phyloP scores from a whole-genome alignment of 2,888 invertebrate species.

The Tyria jacobaeae region DNA sequence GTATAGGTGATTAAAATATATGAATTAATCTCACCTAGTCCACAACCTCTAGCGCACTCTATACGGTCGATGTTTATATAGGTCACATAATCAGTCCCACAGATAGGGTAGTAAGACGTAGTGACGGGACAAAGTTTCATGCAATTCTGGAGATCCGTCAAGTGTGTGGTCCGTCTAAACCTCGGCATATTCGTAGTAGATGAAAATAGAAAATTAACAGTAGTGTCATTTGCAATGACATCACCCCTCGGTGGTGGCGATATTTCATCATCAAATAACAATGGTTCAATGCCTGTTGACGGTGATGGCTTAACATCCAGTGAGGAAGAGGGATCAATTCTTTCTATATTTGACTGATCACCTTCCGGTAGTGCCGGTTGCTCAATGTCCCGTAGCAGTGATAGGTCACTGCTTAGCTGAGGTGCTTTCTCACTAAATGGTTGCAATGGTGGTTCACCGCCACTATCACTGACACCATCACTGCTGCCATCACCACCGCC shows the following conservation, averaged over 20 bases:
- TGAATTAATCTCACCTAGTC: slow-evolving; percentile 64
- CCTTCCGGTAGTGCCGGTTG: background rate
- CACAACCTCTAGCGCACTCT: slow-evolving; percentile 74
- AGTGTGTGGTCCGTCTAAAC: slow-evolving; percentile 17
- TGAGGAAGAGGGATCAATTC: background rate
- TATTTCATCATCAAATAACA: background rate
- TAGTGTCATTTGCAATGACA: background rate
- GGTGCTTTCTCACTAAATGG: background rate
- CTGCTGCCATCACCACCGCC: background rate
- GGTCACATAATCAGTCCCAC: slow-evolving; percentile 72
- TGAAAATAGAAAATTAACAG: background rate
- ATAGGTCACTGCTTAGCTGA: background rate
- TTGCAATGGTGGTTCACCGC: background rate
- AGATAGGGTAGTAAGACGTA: slow-evolving; percentile 75
- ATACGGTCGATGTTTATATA: slow-evolving; percentile 73
- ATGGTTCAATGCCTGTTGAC: background rate
- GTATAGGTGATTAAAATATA: background rate
- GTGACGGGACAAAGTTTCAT: slow-evolving; percentile 64
- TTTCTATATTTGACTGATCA: background rate
- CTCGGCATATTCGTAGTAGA: background rate
- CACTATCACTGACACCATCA: background rate
- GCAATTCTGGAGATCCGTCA: slow-evolving; percentile 35
- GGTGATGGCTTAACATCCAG: background rate
- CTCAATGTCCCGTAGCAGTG: background rate
- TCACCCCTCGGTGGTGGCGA: background rate